Percentiles rank a stretch among this genome's conserved stretches.
phyloP scores from a whole-genome alignment of 2,888 invertebrate species.

The Heliconius ethilla region DNA sequence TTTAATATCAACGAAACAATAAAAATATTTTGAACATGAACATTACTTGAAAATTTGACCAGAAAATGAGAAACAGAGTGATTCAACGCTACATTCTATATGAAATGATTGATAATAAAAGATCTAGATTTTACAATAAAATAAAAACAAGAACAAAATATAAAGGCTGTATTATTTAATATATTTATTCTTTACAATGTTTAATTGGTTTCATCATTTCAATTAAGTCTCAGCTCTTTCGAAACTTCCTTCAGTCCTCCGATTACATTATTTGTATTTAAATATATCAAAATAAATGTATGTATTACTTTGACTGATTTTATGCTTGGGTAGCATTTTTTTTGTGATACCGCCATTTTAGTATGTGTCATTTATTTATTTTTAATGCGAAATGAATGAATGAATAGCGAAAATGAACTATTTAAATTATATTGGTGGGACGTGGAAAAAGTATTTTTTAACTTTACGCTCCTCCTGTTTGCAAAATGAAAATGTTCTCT shows the following conservation, averaged over 20 bases:
- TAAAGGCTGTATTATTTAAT: neutral
- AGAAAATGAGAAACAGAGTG: too few species aligned
- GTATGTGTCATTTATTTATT: neutral
- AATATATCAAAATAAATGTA: constrained; percentile 25
- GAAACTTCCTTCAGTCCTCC: neutral
- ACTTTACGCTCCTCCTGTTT: too few species aligned
- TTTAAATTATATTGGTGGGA: too few species aligned
- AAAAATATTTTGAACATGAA: neutral
- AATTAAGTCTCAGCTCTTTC: neutral
- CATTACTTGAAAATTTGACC: too few species aligned
- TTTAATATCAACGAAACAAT: neutral
- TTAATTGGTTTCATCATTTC: constrained; percentile 4
- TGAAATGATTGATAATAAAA: too few species aligned
- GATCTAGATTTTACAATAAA: too few species aligned
- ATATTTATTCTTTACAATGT: neutral
- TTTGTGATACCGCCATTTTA: constrained; percentile 26
- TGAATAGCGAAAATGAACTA: too few species aligned
- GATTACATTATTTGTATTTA: constrained; percentile 29
- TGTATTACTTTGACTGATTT: constrained; percentile 35
- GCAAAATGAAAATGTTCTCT: too few species aligned
- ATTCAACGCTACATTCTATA: too few species aligned
- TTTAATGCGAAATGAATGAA: too few species aligned
- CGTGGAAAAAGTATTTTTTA: too few species aligned
- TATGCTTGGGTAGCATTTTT: constrained; percentile 30
- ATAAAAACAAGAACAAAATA: too few species aligned